Evolutionary conservation across 2,888 invertebrate genomes (phyloP).

Genomic region (Nasonovia ribisnigri): DNA sequence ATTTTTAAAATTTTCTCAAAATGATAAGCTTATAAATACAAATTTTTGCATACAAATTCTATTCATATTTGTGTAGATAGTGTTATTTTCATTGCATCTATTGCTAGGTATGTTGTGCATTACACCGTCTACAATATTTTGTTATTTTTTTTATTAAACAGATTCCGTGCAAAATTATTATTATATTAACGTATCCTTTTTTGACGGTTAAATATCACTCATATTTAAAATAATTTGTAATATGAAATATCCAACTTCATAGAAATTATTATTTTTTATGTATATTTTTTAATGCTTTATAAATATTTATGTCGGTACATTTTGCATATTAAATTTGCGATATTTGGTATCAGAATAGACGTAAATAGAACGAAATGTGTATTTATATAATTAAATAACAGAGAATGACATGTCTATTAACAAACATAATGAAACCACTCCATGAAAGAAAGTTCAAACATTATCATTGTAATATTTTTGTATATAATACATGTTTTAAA

Average conservation of each 20-base stretch:
- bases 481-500: background rate
- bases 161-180: background rate
- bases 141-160: background rate
- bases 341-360: background rate
- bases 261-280: background rate
- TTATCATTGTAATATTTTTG: background rate
- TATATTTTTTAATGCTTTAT: background rate
- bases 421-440: background rate
- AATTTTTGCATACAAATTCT: background rate
- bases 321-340: background rate
- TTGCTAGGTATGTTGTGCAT: background rate
- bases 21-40: background rate
- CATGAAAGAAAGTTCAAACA: background rate
- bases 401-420: background rate
- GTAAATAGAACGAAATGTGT: background rate
- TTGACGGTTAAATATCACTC: background rate
- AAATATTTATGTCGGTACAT: background rate
- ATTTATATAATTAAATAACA: slow-evolving; percentile 14
- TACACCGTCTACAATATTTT: background rate
- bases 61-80: background rate
- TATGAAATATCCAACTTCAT: background rate
- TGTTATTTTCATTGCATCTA: background rate
- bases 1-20: background rate
- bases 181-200: background rate
- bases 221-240: background rate